Conservation (phyloP, 1,140 invertebrate species). For the Leptopilina boulardi region DNA sequence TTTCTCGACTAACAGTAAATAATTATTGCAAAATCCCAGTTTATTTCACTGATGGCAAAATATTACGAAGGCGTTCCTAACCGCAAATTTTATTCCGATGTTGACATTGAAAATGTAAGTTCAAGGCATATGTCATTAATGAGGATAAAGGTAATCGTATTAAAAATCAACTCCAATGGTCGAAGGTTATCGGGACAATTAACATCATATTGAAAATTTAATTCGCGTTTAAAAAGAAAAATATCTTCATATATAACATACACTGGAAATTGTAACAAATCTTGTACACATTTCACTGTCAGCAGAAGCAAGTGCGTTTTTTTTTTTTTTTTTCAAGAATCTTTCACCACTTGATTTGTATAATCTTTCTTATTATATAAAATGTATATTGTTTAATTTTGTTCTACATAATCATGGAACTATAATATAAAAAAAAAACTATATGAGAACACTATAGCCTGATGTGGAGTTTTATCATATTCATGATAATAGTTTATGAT, state of each 20-base stretch:
- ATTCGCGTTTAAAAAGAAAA: not conserved
- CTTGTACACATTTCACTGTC: not conserved
- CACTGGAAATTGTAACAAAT: not conserved
- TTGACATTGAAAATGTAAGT: conserved; percentile 23
- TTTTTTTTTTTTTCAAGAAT: no score
- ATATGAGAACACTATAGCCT: no score
- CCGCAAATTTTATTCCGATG: not conserved
- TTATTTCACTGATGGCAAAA: not conserved
- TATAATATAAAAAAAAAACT: no score
- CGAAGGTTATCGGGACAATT: not conserved
- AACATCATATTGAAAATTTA: not conserved
- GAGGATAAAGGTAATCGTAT: not conserved
- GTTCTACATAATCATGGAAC: no score
- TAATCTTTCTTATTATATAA: no score
- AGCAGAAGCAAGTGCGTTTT: no score
- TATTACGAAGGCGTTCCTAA: not conserved
- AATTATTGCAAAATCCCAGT: not conserved
- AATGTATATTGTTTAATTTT: no score
- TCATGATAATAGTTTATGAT: no score
- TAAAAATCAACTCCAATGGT: not conserved
- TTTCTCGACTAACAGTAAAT: not conserved
- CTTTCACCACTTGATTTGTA: no score
- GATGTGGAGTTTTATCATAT: no score
- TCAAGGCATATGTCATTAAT: conserved; percentile 24
- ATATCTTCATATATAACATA: no score